These are phyloP conservation scores for Perizoma flavofasciatum DNA, from an alignment of 2,888 invertebrate genomes.

Conservation along the genomic window DNA sequence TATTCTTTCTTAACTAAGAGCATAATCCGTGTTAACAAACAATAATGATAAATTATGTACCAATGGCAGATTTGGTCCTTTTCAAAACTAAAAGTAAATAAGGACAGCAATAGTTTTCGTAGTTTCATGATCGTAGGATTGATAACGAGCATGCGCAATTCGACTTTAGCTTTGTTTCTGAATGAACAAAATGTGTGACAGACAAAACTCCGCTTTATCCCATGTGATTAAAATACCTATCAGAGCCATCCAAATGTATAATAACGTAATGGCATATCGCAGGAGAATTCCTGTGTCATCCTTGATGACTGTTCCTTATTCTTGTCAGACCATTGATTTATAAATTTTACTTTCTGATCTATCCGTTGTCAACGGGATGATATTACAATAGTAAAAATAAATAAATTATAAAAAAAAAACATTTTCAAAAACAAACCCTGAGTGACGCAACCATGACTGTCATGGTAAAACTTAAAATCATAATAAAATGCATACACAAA, in stretches of 20 bases:
- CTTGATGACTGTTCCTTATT: too few relatives aligned
- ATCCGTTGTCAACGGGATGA: too few relatives aligned
- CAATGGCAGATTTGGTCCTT: constrained; percentile 2
- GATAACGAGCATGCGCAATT: constrained; percentile 77
- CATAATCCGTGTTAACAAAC: constrained; percentile 8
- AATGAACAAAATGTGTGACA: constrained; percentile 54
- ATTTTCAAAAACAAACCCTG: too few relatives aligned
- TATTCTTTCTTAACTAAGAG: constrained; percentile 33
- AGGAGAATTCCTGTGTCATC: constrained; percentile 3
- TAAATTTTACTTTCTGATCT: too few relatives aligned
- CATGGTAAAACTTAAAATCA: too few relatives aligned
- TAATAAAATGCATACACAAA: too few relatives aligned
- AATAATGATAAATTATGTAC: constrained; percentile 32
- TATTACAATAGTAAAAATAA: too few relatives aligned
- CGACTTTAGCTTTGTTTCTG: constrained; percentile 50
- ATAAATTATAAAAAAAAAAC: too few relatives aligned
- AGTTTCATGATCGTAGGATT: constrained; percentile 65
- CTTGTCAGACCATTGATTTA: too few relatives aligned
- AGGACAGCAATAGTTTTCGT: constrained; percentile 75
- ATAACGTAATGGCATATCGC: constrained; percentile 56
- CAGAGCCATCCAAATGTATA: constrained; percentile 51
- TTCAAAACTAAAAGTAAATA: constrained; percentile 64
- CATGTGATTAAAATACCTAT: constrained; percentile 49
- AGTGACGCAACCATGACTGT: too few relatives aligned
- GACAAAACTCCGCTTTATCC: constrained; percentile 54